Base-by-base conservation (phyloP, 2,797 vertebrate genomes). In the Bradypodion pumilum region DNA sequence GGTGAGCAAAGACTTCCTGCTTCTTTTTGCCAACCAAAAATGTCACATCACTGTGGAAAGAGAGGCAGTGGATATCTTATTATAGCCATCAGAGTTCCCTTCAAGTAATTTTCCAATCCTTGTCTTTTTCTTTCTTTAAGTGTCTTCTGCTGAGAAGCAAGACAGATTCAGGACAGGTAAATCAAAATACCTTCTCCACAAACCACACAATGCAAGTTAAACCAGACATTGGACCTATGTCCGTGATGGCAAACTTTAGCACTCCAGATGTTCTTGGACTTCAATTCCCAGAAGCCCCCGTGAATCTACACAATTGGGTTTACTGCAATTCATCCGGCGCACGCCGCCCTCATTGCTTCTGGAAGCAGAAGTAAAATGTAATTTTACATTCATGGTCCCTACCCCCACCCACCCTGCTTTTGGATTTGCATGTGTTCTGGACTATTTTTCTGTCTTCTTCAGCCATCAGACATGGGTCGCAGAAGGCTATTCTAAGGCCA, bases 11-110 rank as follows among this genome's bases (percentile, higher is more conserved):
- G 7, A 96, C 87, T 78, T 94, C 91, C 87, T 90, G 89, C 80
- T 74, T 89, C 78, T 94, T 93, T 87, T 89, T 92, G 73, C 95
- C 95, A 3, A 96, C 94, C 91, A 95, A 83, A 86, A 96, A 95
- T 46, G 91, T 73, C 29, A 96, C 91, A 90, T 95, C 95, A 83
- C 95, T 96, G 90, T 79, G 74, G 73, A 40, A 75, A 69, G 52
- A 70, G 7, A 77, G 27, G 40, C 32, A 69, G 52, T 9, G 13
- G 16, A 35, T 35, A 60, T 74, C n/a, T 80, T 49, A 80, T 25
- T 60, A 35, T 23, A 35, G 56, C 27, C 44, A 25, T 29, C 35
- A 44, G 59, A 25, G 63, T 44, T 80, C 42, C 29, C 16, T 27
- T 59, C 42, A 15, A 23, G 75, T 15, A 60, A 56, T 13, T 59